These are phyloP conservation scores for Epsilonema sp. DNA, from an alignment of 2,888 invertebrate genomes.

Conservation along the genomic window DNA sequence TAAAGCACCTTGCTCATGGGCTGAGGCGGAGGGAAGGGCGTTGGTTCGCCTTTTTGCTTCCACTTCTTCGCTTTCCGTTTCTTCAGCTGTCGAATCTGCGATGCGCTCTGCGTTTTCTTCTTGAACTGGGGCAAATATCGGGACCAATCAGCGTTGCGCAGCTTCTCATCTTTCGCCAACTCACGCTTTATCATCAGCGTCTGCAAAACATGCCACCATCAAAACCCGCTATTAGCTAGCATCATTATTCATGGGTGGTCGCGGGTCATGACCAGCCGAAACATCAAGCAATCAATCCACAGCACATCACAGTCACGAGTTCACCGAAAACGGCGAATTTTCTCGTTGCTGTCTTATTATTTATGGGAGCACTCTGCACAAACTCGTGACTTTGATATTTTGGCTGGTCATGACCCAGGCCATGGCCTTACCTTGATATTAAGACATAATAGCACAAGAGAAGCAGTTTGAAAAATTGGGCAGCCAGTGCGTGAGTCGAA, in stretches of 20 bases:
- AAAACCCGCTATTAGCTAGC: no score
- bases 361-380: no score
- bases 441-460: no score
- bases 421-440: no score
- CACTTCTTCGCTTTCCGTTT: constrained; percentile 40
- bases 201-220: constrained; percentile 39
- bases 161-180: constrained; percentile 68
- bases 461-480: no score
- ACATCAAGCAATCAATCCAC: no score
- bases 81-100: constrained; percentile 20
- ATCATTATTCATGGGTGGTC: background rate
- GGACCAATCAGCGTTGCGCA: constrained; percentile 87
- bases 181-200: constrained; percentile 91
- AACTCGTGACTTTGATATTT: no score
- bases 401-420: no score
- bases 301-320: background rate
- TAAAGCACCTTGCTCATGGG: constrained; percentile 73
- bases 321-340: no score
- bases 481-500: no score
- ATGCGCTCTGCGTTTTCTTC: constrained; percentile 44
- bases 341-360: no score
- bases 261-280: no score
- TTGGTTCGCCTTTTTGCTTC: constrained; percentile 73
- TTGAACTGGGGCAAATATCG: constrained; percentile 84
- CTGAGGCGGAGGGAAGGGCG: constrained; percentile 89